Evolutionary conservation across 2,888 invertebrate species (phyloP).

Genomic region (Platynereis dumerilii): DNA sequence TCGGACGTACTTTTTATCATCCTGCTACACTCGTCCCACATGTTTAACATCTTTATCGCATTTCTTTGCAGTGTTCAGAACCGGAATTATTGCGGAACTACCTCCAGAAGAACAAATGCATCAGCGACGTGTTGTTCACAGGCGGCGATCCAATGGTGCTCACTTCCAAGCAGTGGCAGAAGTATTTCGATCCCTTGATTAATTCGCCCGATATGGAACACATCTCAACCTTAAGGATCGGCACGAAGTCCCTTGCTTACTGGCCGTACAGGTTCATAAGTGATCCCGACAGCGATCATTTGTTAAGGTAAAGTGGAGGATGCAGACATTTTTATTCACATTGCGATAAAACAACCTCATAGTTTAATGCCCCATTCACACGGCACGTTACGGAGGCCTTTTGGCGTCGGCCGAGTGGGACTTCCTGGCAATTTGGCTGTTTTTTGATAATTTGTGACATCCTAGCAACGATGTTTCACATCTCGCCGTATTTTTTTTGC

Average conservation of each 20-base stretch:
- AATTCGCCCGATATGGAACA: constrained; percentile 12
- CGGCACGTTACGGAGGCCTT: too few species aligned
- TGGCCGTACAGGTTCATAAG: constrained; percentile 25
- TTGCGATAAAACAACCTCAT: too few species aligned
- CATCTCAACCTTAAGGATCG: constrained; percentile 19
- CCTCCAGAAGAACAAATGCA: constrained; percentile 8
- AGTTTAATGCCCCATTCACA: too few species aligned
- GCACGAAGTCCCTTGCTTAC: constrained; percentile 22
- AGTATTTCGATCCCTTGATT: constrained; percentile 10
- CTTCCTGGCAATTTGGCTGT: too few species aligned
- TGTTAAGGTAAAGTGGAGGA: constrained; percentile 20
- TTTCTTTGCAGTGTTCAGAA: constrained; percentile 15
- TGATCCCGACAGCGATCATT: constrained; percentile 20
- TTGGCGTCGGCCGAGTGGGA: too few species aligned
- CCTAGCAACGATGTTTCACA: too few species aligned
- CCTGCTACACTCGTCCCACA: too few species aligned
- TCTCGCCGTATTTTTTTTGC: too few species aligned
- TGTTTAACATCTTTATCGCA: too few species aligned
- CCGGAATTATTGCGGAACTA: constrained; percentile 7
- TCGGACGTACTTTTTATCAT: too few species aligned
- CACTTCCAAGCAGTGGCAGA: constrained; percentile 17
- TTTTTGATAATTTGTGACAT: too few species aligned
- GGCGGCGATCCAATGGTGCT: constrained; percentile 29
- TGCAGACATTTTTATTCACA: too few species aligned
- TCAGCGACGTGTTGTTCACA: constrained; percentile 23